Base-by-base conservation (phyloP, 2,888 invertebrate genomes). In the Melanargia galathea region DNA sequence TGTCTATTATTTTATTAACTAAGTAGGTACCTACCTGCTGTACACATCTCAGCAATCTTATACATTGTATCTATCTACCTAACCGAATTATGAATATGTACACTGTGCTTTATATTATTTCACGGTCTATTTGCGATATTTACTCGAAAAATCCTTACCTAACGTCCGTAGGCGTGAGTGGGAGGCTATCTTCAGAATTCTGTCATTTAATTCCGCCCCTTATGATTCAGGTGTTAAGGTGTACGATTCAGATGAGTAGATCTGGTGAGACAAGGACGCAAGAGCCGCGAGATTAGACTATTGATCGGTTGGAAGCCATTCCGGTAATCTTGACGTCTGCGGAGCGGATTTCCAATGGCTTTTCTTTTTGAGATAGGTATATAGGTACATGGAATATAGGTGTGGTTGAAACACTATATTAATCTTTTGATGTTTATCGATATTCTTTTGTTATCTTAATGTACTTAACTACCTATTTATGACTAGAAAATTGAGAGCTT, bases 311-410 rank as follows among this genome's bases (percentile, higher is more conserved):
- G 71, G 76, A 75, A 83, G 83, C 84, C 85, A 81, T 84, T 84
- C 78, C 75, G 86, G 83, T 87, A 87, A 88, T 88, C 87, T 88
- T 79, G 73, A 71, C 83, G 84, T 87, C 85, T 86, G 81, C 73
- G 77, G 83, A 83, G 84, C 79, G 84, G 79, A 78, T 68, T 67
- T 68, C 62, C 35, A 65, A 65, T 59, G 62, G 62, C 55, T 68
- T 69, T 67, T 57, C 65, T 33, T 65, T 65, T 65, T 43, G 65
- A 65, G 55, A 52, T 62, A 55, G 55, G 35, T 51, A n/a, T n/a
- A n/a, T n/a, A n/a, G n/a, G n/a, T n/a, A n/a, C n/a, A n/a, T n/a
- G 11, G 11, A 22, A 43, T 64, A 43, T 63, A 54, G 66, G 66
- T 66, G 64, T 64, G 60, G 66, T 48, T 22, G 48, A 33, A 57